Percentiles rank a stretch among this genome's conserved stretches.
Evolutionary conservation across 53 echinoderm and acorn worm species (phyloP).

Genomic region (Mesocentrotus franciscanus): DNA sequence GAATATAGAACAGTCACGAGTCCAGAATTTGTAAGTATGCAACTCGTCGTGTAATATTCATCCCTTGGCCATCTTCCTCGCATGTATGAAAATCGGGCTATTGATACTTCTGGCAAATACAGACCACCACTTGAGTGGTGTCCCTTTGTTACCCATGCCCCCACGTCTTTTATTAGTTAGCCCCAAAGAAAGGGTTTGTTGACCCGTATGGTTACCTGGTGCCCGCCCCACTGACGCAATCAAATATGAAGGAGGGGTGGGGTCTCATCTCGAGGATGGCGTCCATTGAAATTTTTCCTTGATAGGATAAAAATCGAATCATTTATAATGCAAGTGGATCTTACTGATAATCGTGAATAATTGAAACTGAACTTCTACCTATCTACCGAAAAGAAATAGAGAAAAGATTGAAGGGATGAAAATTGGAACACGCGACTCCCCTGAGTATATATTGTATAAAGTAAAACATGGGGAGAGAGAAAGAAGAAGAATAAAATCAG

Average conservation of each 20-base stretch:
- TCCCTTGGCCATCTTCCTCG: neutral
- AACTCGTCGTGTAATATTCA: neutral
- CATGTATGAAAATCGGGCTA: conserved; percentile 37
- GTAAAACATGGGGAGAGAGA: neutral
- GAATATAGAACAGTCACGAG: neutral
- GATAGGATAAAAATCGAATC: conserved; percentile 7
- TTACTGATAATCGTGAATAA: neutral
- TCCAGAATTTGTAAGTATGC: neutral
- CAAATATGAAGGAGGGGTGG: neutral
- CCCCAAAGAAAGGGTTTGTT: conserved; percentile 9
- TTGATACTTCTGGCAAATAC: conserved; percentile 35
- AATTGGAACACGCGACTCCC: no score
- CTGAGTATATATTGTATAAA: no score
- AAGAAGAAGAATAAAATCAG: neutral
- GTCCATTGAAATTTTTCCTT: neutral
- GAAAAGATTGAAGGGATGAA: no score
- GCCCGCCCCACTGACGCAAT: neutral
- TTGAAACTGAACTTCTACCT: neutral
- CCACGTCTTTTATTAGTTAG: neutral
- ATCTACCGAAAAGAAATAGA: neutral
- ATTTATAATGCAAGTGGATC: neutral
- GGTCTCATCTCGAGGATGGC: neutral
- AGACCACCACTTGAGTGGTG: conserved; percentile 22
- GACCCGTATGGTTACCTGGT: conserved; percentile 31
- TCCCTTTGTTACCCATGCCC: conserved; percentile 22